Conservation (phyloP, 2,797 vertebrate genomes). For the Alosa sapidissima region DNA sequence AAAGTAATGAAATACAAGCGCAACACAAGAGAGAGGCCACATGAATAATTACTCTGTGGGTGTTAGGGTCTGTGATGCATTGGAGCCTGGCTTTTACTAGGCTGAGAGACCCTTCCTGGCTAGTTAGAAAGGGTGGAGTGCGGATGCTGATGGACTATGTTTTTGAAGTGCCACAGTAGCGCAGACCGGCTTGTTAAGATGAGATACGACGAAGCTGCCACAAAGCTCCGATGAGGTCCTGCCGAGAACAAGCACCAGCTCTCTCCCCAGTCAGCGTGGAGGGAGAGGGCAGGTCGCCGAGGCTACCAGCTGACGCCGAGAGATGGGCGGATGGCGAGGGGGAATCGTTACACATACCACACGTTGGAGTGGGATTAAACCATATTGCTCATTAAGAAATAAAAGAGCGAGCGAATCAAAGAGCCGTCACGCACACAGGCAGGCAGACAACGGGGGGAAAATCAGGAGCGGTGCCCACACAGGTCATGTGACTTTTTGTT, state of each 20-base stretch:
- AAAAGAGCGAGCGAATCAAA: constrained; percentile 72
- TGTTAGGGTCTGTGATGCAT: constrained; percentile 58
- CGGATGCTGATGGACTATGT: constrained; percentile 64
- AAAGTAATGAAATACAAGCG: constrained; percentile 27
- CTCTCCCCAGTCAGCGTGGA: constrained; percentile 45
- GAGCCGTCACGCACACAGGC: constrained; percentile 47
- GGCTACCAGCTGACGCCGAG: constrained; percentile 34
- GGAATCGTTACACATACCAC: constrained; percentile 55
- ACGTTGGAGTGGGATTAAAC: constrained; percentile 57
- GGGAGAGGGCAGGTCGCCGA: neutral
- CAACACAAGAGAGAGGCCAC: constrained; percentile 1
- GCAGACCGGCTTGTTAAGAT: constrained; percentile 62
- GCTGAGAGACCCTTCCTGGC: constrained; percentile 59
- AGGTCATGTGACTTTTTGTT: constrained; percentile 72
- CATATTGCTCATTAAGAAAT: constrained; percentile 68
- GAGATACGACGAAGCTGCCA: constrained; percentile 38
- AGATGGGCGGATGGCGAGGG: constrained; percentile 35
- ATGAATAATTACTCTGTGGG: constrained; percentile 45
- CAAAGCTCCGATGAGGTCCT: constrained; percentile 48
- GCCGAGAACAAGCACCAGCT: constrained; percentile 36
- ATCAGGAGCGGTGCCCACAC: constrained; percentile 63
- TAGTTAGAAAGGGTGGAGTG: constrained; percentile 65
- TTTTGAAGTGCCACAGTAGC: constrained; percentile 51
- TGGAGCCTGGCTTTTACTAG: constrained; percentile 57
- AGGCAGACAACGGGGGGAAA: constrained; percentile 48